Evolutionary conservation across 2,888 invertebrate genomes (phyloP), one percentile per base, ranked within the genome.

Genomic region (Lacanobia wlatinum): DNA sequence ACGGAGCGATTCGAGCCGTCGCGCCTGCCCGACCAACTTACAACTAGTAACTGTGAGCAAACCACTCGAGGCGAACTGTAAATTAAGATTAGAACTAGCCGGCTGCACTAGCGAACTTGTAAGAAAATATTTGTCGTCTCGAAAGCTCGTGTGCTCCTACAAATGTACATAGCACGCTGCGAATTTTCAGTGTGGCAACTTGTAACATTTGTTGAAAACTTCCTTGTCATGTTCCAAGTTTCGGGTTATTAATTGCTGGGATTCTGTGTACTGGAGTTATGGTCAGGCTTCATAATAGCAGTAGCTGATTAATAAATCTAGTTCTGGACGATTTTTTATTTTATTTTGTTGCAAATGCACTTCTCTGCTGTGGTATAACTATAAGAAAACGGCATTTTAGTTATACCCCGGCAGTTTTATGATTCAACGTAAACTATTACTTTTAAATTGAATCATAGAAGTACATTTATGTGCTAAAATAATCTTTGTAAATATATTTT

Each of bases 81-180:
- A 92, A 92, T 92, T 92, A 92, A 92, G 93, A 92, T 93, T 91
- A 92, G 90, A 92, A 90, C 89, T 88, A 89, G 87, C 89, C 85
- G 85, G 85, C 82, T 87, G 88, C 88, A 87, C 84, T 81, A 80
- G 87, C 76, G 80, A 91, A 90, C 86, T 91, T 87, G 79, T 74
- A 82, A 80, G 89, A 91, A 92, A 93, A 92, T 91, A 92, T 92
- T 92, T 92, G 90, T 87, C 87, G 87, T 89, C 87, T 87, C 68
- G 68, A 78, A 84, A 84, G 82, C 84, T 83, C 76, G 74, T 64
- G 73, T 73, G 73, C 75, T 80, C 60, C 72, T 64, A 76, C 78
- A 73, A 82, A 78, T 65, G 82, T 86, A 78, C 74, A 69, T 69
- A 78, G 56, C 73, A 74, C 52, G 63, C 55, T 62, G 72, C 64